phyloP scores from a whole-genome alignment of 1,140 invertebrate genomes.

The Hesperophylax magnus region DNA sequence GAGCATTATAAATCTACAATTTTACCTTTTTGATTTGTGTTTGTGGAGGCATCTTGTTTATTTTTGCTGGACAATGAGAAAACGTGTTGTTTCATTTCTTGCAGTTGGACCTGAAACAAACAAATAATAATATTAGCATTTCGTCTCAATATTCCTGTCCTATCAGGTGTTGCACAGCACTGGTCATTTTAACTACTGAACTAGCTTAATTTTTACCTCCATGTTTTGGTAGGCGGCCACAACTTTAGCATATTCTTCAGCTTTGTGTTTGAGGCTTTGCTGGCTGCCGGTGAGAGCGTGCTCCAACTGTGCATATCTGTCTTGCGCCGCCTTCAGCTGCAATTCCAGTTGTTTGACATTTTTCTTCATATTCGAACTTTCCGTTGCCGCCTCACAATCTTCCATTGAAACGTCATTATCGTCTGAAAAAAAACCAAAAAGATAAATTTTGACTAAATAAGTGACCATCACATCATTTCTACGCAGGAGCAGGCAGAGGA shows the following conservation, averaged over 20 bases:
- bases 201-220: background rate
- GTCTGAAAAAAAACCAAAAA: background rate
- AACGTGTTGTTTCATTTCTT: background rate
- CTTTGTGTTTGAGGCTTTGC: background rate
- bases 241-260: constrained; percentile 3
- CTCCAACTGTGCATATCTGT: background rate
- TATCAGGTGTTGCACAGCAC: background rate
- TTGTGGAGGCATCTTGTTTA: constrained; percentile 36
- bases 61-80: background rate
- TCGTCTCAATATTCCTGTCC: background rate
- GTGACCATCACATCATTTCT: too few species aligned
- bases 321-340: background rate
- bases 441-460: too few species aligned
- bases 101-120: background rate
- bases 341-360: background rate
- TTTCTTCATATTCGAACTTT: background rate
- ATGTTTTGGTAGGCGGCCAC: background rate
- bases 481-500: too few species aligned
- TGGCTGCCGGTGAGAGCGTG: background rate
- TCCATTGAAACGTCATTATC: constrained; percentile 30
- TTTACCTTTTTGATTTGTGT: constrained; percentile 30
- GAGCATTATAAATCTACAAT: too few species aligned
- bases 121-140: background rate
- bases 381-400: background rate
- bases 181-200: too few species aligned